phyloP scores from a whole-genome alignment of 2,113 vertebrate genomes.

The Cromileptes altivelis region DNA sequence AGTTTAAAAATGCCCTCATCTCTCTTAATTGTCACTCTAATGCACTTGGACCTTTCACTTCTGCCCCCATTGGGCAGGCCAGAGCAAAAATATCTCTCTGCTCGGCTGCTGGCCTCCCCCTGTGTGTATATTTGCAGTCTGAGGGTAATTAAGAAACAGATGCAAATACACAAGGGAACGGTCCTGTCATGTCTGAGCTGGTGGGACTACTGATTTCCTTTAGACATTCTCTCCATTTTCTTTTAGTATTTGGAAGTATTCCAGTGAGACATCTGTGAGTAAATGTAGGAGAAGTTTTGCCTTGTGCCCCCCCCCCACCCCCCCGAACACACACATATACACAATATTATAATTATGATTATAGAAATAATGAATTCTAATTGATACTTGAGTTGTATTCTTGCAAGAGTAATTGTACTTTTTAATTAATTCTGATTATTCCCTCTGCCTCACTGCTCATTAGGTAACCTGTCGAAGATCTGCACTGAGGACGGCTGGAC shows the following conservation, averaged over 20 bases:
- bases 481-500: constrained; percentile 91
- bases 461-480: constrained; percentile 92
- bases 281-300: constrained; percentile 21
- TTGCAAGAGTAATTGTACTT: background rate
- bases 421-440: background rate
- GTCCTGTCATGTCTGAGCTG: constrained; percentile 34
- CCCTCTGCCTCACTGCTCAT: constrained; percentile 37
- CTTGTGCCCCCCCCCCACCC: background rate
- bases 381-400: background rate
- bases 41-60: constrained; percentile 51
- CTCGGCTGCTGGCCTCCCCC: constrained; percentile 24
- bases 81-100: constrained; percentile 45
- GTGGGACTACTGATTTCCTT: constrained; percentile 52
- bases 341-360: background rate
- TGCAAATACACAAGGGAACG: constrained; percentile 57
- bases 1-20: background rate
- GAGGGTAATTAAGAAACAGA: constrained; percentile 57
- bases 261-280: constrained; percentile 57
- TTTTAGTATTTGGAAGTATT: constrained; percentile 59
- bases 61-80: constrained; percentile 30
- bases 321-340: background rate
- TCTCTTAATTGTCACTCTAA: constrained; percentile 31
- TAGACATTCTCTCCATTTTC: constrained; percentile 50
- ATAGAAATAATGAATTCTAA: background rate
- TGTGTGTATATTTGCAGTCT: constrained; percentile 18